Evolutionary conservation across 2,797 vertebrate genomes (phyloP).

Genomic region (Oreochromis mossambicus): DNA sequence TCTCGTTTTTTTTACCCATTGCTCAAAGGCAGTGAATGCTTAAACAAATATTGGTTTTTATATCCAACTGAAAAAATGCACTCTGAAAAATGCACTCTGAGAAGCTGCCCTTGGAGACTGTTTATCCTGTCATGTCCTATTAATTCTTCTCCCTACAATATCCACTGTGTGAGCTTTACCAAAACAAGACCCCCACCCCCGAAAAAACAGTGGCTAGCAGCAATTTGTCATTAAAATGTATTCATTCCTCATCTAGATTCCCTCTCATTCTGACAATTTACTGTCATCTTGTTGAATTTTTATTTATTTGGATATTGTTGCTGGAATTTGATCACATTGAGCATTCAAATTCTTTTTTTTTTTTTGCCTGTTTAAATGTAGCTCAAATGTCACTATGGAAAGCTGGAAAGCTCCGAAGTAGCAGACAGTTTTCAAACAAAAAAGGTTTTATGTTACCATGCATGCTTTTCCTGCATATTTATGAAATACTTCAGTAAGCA

Average conservation of each 20-base stretch:
- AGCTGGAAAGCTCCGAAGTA: not conserved
- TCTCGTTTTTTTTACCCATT: not conserved
- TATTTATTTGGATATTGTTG: not conserved
- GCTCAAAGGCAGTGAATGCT: constrained; percentile 9
- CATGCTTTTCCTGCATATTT: not conserved
- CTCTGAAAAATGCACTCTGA: constrained; percentile 15
- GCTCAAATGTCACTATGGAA: not conserved
- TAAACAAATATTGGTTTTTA: constrained; percentile 29
- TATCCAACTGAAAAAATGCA: constrained; percentile 34
- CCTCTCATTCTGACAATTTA: not conserved
- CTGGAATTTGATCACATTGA: not conserved
- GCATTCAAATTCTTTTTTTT: not conserved
- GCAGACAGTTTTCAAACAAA: not conserved
- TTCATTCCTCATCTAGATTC: constrained; percentile 1
- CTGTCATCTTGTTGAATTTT: not conserved
- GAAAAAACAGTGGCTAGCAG: constrained; percentile 33
- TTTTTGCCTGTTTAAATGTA: not conserved
- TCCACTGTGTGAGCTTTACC: constrained; percentile 45
- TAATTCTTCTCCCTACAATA: constrained; percentile 53
- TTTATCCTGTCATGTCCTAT: constrained; percentile 62
- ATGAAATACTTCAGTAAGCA: not conserved
- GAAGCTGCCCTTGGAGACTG: constrained; percentile 45
- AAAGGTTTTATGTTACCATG: not conserved
- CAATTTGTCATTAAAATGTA: constrained; percentile 34
- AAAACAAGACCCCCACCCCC: constrained; percentile 37